A percentile compares a stretch with the other conserved stretches of the same genome.
phyloP scores from a whole-genome alignment of 2,797 vertebrate species.

The Gallinago stenura region DNA sequence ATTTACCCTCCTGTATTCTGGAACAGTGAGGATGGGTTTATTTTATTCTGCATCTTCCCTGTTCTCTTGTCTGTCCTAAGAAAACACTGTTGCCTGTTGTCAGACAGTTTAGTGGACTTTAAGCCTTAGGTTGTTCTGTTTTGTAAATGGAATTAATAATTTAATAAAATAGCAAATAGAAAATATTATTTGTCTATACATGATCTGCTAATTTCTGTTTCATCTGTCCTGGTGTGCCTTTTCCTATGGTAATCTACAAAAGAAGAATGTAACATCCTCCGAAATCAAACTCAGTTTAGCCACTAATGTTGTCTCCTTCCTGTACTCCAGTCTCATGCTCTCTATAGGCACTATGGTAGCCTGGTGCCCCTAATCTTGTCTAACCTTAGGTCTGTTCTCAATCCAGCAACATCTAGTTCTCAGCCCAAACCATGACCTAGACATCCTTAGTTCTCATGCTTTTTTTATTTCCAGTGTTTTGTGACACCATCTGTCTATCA shows the following conservation, averaged over 20 bases:
- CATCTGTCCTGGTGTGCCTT: not conserved
- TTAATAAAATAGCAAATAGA: not conserved
- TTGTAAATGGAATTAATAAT: not conserved
- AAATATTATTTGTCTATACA: not conserved
- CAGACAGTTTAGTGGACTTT: not conserved
- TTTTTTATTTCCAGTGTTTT: not conserved
- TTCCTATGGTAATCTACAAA: not conserved
- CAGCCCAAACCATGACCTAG: not conserved
- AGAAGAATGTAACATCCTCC: accelerated
- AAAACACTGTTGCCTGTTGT: not conserved
- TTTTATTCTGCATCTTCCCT: not conserved
- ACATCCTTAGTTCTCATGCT: not conserved
- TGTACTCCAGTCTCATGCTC: not conserved
- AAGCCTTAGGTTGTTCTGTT: not conserved
- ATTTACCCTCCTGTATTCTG: not conserved
- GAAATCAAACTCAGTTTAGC: not conserved
- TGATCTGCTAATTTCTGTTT: not conserved
- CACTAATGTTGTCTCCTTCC: not conserved
- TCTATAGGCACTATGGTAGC: not conserved
- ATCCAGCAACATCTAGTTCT: not conserved
- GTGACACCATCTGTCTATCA: not conserved
- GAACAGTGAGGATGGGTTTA: not conserved
- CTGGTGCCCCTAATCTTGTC: not conserved
- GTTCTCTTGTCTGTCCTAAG: not conserved
- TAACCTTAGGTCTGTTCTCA: not conserved